These are phyloP conservation scores for Hemibagrus wyckioides DNA, from an alignment of 2,113 vertebrate species.

Conservation along the genomic window DNA sequence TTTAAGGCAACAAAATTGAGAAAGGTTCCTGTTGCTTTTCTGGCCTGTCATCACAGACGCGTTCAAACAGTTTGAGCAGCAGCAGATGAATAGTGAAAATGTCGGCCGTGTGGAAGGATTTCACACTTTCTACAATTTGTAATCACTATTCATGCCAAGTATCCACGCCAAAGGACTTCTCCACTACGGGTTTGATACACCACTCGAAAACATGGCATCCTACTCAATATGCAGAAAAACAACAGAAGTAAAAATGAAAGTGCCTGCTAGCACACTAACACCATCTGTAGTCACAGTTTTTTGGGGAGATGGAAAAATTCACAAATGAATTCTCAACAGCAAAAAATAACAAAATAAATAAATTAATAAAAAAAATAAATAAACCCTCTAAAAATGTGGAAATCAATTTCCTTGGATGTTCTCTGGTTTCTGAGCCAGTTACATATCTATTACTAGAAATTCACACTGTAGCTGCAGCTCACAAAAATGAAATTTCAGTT, in stretches of 20 bases:
- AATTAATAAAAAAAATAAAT: not conserved
- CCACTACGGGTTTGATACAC: slow-evolving; percentile 13
- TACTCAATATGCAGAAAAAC: slow-evolving; percentile 6
- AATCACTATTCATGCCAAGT: slow-evolving; percentile 2
- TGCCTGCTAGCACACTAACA: slow-evolving; percentile 3
- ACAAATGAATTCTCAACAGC: not conserved
- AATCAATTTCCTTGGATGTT: not conserved
- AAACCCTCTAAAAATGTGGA: too few relatives aligned
- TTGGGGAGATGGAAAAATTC: not conserved
- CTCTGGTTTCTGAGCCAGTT: not conserved
- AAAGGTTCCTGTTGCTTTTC: not conserved
- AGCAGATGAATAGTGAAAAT: slow-evolving; percentile 15
- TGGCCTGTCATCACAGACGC: not conserved
- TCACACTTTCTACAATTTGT: slow-evolving; percentile 14
- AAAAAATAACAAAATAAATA: not conserved
- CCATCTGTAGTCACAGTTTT: slow-evolving; percentile 15
- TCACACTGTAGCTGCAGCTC: not conserved
- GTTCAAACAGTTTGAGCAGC: slow-evolving; percentile 7
- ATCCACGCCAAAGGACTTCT: slow-evolving; percentile 4
- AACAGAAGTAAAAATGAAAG: not conserved
- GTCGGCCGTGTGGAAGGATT: slow-evolving; percentile 7
- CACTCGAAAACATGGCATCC: slow-evolving; percentile 10
- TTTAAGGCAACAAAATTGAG: not conserved
- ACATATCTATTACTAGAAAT: not conserved
- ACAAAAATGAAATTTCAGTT: not conserved